Evolutionary conservation across 2,797 vertebrate species (phyloP).

Genomic region (Neosilurus mollespiculum): DNA sequence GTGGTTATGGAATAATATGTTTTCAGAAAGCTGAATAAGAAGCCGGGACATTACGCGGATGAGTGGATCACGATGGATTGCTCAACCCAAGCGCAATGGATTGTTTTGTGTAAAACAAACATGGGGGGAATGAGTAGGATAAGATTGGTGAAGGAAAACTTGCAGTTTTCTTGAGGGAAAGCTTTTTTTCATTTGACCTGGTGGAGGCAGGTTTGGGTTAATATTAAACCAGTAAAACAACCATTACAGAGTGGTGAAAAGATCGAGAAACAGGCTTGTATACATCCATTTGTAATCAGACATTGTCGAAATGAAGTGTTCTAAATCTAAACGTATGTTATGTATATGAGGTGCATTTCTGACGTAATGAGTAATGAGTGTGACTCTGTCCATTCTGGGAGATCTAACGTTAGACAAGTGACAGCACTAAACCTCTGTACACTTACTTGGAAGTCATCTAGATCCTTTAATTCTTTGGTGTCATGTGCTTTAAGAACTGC

Average conservation of each 20-base stretch:
- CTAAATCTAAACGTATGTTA: neutral
- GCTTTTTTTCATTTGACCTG: conserved; percentile 30
- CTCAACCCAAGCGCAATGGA: conserved; percentile 3
- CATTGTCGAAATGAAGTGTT: no score
- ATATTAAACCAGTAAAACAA: conserved; percentile 38
- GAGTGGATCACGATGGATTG: no score
- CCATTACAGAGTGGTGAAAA: neutral
- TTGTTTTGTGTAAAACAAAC: conserved; percentile 33
- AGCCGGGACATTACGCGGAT: neutral
- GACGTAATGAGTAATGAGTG: neutral
- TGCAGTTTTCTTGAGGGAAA: neutral
- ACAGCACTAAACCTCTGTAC: neutral
- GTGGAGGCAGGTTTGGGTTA: conserved; percentile 23
- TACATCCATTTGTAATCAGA: neutral
- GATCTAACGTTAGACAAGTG: neutral
- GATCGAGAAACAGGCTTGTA: conserved; percentile 6
- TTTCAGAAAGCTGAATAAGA: neutral
- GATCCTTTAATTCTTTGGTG: conserved; percentile 3
- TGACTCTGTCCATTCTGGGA: neutral
- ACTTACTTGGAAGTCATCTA: neutral
- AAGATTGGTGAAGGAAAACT: neutral
- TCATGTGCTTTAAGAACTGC: conserved; percentile 39
- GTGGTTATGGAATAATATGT: neutral
- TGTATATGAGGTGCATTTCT: neutral
- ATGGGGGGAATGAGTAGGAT: neutral